Evolutionary conservation across 1,140 invertebrate species (phyloP), one percentile per base, ranked within the genome.

Genomic region (Drosophila sproati): DNA sequence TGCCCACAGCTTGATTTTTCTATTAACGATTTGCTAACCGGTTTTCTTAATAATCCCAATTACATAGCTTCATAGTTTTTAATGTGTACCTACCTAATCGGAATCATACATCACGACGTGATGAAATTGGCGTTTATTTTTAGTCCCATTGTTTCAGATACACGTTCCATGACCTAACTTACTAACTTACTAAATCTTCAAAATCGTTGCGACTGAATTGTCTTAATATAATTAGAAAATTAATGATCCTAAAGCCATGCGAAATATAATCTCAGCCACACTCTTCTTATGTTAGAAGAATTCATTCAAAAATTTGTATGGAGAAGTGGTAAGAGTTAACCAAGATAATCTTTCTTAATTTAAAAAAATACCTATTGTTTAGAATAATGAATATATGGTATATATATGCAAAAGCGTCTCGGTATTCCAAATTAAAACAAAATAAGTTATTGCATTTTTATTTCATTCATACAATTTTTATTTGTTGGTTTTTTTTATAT

Each of bases 121-220:
- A 76, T 87, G 54, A 47, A 62, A 67, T 61, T 60, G 34, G 50
- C 60, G 73, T 69, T 69, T 88, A 66, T 83, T 77, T 72, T 77
- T 87, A 69, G 77, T 37, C 5, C 66, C 77, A 87, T 87, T 87
- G 83, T 88, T 72, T 73, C 20, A 35, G 50, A 45, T 35, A 55
- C 68, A 64, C 57, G 77, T 31, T 68, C 80, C 82, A 88, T 88
- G 82, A 87, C 83, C 83, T 87, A 88, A 87, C 63, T 63, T 87
- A 86, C 83, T 87, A 88, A 87, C 63, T 63, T 87, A 86, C 75
- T 76, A 77, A 61, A 62, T 47, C 31, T 57, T 57, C 10, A 3
- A 37, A n/a, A 29, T 51, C n/a, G 12, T 50, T 32, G n/a, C 47
- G 1, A 37, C 7, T 8, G 37, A 73, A 52, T 50, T 41, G 12